Evolutionary conservation across 2,797 vertebrate genomes (phyloP).

Genomic region (Neosilurus mollespiculum): DNA sequence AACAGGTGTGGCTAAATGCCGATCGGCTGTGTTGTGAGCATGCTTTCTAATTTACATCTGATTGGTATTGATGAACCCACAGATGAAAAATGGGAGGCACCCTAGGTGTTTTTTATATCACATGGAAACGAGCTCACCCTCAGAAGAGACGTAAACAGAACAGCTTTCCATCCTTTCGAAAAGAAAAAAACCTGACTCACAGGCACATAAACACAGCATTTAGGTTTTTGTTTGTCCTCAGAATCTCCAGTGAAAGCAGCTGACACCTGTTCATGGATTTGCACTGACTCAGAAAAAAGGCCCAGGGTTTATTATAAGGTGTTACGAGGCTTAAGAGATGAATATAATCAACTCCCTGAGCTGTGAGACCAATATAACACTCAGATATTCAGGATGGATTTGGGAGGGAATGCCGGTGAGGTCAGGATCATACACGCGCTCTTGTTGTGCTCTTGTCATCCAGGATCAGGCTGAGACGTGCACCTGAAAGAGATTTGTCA

Average conservation of each 20-base stretch:
- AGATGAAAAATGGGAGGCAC: background rate
- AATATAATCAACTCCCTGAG: background rate
- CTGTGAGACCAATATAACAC: background rate
- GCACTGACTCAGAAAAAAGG: background rate
- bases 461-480: background rate
- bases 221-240: background rate
- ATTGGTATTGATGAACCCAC: constrained; percentile 14
- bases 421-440: background rate
- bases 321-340: background rate
- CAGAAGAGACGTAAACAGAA: constrained; percentile 23
- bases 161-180: constrained; percentile 38
- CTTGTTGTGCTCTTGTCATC: background rate
- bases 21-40: background rate
- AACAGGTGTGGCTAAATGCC: background rate
- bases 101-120: constrained; percentile 16
- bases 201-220: background rate
- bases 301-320: background rate
- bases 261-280: constrained; percentile 15
- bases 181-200: background rate
- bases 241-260: background rate
- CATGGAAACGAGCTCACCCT: background rate
- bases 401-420: background rate
- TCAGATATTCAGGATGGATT: background rate
- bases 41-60: background rate
- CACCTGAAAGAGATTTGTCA: background rate